Evolutionary conservation across 2,113 vertebrate genomes (phyloP), one percentile per base, ranked within the genome.

Genomic region (Candoia aspera): DNA sequence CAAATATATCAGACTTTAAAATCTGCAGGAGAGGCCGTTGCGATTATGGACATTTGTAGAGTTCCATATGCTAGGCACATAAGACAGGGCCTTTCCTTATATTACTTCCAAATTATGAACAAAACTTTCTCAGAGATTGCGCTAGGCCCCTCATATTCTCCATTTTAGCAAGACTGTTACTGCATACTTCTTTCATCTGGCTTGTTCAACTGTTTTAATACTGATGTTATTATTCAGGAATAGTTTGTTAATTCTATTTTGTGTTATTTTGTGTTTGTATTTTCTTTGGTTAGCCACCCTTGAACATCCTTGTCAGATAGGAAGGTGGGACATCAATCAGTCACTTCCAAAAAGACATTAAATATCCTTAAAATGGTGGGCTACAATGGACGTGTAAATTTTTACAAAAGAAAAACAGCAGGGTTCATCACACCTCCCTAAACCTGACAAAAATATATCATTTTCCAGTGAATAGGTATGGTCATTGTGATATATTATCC

Each of bases 341-440:
- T 29, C 55, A 21, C 58, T 87, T 46, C 85, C 17, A 17, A 46
- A 0, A 9, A n/a, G 24, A 49, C 46, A 60, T 55, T 57, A n/a
- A n/a, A 73, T 53, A 62, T 11, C n/a, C 3, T 29, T 58, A 57
- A 26, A 37, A 89, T 89, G 10, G 89, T 96, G 57, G 59, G 93
- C 94, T 95, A 85, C 84, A 94, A 91, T 92, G 94, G 92, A 93
- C 2, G 2, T 95, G 92, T 93, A 93, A 90, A 86, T 62, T 24
- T 91, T 95, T 58, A 91, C 86, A 92, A n/a, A 37, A 37, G 64
- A 15, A 57, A 68, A 89, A 68, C 6, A 55, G 49, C 42, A 73
- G 37, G 4, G 29, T 37, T 68, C 19, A 33, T 79, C 21, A 54
- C 8, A 84, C 2, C 73, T 91, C 91, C 49, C 91, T 96, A 93